Base-by-base conservation (phyloP, 2,888 invertebrate species). In the Rhingia campestris region DNA sequence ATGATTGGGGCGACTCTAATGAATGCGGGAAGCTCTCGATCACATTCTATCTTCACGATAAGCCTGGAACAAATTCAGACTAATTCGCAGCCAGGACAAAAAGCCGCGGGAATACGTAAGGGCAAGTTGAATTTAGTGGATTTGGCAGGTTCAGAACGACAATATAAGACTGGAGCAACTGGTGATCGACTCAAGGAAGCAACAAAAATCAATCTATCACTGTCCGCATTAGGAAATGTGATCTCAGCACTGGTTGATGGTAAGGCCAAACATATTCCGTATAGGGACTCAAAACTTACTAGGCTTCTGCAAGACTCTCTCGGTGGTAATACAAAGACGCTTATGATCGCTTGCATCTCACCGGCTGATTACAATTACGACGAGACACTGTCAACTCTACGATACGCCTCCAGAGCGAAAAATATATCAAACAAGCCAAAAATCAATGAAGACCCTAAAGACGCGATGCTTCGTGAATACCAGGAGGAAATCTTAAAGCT, bases 381-480 rank as follows among this genome's bases (percentile, higher is more conserved):
- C 84, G 97, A 97, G 91, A 96, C 96, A 0, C 90, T 97, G 12
- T 96, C 95, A 12, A 97, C 97, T 0, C 91, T 97, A 14, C 92
- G 96, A 54, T 97, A 97, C 90, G 97, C 97, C 0, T 96, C 96
- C 87, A 92, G 96, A 74, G 97, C 97, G 5, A 96, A 97, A 90
- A 96, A 96, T 89, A 97, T 97, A 85, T 94, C 95, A 88, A 97
- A 97, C 90, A 94, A 95, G 88, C 97, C 97, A 0, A 94, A 94
- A 88, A 95, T 97, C 30, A 97, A 97, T 90, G 96, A 97, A 90
- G 97, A 98, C 90, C 97, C 97, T 0, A 97, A 97, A 90, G 97
- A 98, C 89, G 96, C 97, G 0, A 93, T 97, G 88, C 91, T 98
- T 7, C 91, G 96, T 7, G 94, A 97, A 88, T 97, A 97, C 89